These are phyloP conservation scores for Melieria crassipennis DNA, from an alignment of 2,888 invertebrate species.

Conservation along the genomic window DNA sequence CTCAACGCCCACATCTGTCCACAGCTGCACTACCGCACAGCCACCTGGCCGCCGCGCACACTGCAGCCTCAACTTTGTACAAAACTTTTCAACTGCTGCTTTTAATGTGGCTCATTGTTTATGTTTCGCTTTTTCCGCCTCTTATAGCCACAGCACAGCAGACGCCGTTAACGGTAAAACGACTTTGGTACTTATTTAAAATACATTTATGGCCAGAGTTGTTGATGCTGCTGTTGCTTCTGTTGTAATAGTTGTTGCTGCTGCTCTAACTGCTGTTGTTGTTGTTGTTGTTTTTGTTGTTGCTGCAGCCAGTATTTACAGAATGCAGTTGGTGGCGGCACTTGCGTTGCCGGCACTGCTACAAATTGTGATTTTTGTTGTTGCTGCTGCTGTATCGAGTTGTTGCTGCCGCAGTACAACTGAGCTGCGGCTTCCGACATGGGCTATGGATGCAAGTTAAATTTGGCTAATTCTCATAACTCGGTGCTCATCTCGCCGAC, in stretches of 20 bases:
- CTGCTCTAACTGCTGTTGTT: slow-evolving; percentile 40
- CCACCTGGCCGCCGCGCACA: no score
- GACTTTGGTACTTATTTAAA: slow-evolving; percentile 39
- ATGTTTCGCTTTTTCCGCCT: slow-evolving; percentile 2
- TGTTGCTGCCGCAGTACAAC: not conserved
- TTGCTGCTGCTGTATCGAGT: slow-evolving; percentile 28
- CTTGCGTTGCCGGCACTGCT: slow-evolving; percentile 28
- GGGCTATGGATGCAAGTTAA: slow-evolving; percentile 52
- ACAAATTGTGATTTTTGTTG: slow-evolving; percentile 38
- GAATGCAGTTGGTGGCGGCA: slow-evolving; percentile 57
- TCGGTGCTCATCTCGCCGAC: slow-evolving; percentile 77
- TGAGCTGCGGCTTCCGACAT: slow-evolving; percentile 12
- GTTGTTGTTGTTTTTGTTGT: slow-evolving; percentile 49
- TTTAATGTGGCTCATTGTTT: slow-evolving; percentile 25
- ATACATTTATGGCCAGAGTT: slow-evolving; percentile 46
- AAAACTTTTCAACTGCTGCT: not conserved
- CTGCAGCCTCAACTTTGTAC: no score
- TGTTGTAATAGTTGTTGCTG: slow-evolving; percentile 37
- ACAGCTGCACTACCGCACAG: no score
- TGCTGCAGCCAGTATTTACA: slow-evolving; percentile 61
- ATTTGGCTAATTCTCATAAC: slow-evolving; percentile 68
- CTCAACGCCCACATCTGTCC: no score
- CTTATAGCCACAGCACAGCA: not conserved
- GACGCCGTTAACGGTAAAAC: not conserved
- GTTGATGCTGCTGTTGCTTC: slow-evolving; percentile 37